A percentile compares a stretch with the other conserved stretches of the same genome.
phyloP scores from a whole-genome alignment of 1,140 invertebrate species.

The Anagrus nilaparvatae region DNA sequence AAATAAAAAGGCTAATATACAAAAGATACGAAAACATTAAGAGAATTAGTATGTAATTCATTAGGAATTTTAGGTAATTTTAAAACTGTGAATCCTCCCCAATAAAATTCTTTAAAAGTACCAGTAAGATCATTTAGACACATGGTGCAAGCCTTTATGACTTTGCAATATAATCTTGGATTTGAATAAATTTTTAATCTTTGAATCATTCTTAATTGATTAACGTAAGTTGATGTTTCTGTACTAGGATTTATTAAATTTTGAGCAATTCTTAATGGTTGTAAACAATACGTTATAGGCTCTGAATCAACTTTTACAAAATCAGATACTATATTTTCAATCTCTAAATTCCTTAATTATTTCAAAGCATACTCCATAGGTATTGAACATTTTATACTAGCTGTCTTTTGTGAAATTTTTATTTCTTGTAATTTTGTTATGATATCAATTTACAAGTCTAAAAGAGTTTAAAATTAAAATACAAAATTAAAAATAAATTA shows the following conservation, averaged over 20 bases:
- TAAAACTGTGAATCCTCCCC: constrained; percentile 86
- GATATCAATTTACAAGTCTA: constrained; percentile 53
- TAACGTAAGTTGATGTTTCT: constrained; percentile 62
- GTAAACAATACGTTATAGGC: constrained; percentile 58
- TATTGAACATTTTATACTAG: constrained; percentile 43
- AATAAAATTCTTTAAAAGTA: constrained; percentile 66
- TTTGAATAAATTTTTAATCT: constrained; percentile 60
- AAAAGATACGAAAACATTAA: constrained; percentile 19
- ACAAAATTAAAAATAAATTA: too few species aligned
- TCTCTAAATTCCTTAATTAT: constrained; percentile 47
- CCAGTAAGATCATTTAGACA: constrained; percentile 68
- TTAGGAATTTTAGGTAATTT: constrained; percentile 71
- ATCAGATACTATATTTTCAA: constrained; percentile 42
- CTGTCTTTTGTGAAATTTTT: constrained; percentile 47
- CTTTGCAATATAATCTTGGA: constrained; percentile 68
- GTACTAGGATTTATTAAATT: constrained; percentile 60
- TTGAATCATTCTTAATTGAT: constrained; percentile 69
- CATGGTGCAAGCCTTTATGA: constrained; percentile 75
- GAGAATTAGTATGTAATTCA: constrained; percentile 47
- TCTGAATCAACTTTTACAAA: constrained; percentile 45
- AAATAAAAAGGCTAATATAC: background rate
- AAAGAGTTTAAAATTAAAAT: too few species aligned
- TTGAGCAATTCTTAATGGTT: constrained; percentile 59
- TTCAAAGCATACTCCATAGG: constrained; percentile 48
- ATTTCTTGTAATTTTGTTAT: constrained; percentile 61